Base-by-base conservation (phyloP, 2,113 vertebrate genomes). In the Psephotus haematonotus region DNA sequence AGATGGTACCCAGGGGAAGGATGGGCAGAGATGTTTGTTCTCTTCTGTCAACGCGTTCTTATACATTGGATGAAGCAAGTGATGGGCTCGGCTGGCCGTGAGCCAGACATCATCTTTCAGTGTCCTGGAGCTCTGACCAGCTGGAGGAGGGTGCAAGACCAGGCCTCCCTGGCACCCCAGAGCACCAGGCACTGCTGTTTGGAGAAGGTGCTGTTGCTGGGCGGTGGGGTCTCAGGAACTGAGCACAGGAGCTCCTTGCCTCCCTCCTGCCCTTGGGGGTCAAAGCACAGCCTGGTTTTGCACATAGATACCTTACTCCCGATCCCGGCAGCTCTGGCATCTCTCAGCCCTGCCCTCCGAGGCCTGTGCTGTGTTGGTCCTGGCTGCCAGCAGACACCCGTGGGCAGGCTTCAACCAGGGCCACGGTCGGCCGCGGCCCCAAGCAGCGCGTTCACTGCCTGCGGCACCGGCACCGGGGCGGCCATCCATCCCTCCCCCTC, bases 401-500 rank as follows among this genome's bases (percentile, higher is more conserved):
- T 80, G 57, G 85, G 39, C 88, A 86, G 72, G 60, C 43, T 88
- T 62, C 27, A 55, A 23, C 71, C 37, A 0, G 0, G 29, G 27
- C 28, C 39, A 57, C 4, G 5, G 87, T 43, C 76, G 14, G 47
- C 70, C 6, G 1, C 6, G 2, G 74, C 55, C 77, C 86, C 43
- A 7, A 18, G 3, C 33, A 35, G 37, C 6, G 0, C 57, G 37
- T 64, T 90, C 3, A 0, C 39, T 0, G 23, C 44, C 67, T 83
- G 93, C 86, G 2, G 55, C 65, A 75, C 86, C 8, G 2, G 67
- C 57, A 76, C 41, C 4, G 0, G 43, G 77, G 74, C 0, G 0
- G 74, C 65, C 0, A 0, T 91, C 77, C 91, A 0, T 91, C 77
- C 91, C 93, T 92, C 96, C 95, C 94, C 96, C 96, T 92, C 88